These are phyloP conservation scores for Cotesia vestalis DNA, from an alignment of 1,140 invertebrate genomes.

Conservation along the genomic window DNA sequence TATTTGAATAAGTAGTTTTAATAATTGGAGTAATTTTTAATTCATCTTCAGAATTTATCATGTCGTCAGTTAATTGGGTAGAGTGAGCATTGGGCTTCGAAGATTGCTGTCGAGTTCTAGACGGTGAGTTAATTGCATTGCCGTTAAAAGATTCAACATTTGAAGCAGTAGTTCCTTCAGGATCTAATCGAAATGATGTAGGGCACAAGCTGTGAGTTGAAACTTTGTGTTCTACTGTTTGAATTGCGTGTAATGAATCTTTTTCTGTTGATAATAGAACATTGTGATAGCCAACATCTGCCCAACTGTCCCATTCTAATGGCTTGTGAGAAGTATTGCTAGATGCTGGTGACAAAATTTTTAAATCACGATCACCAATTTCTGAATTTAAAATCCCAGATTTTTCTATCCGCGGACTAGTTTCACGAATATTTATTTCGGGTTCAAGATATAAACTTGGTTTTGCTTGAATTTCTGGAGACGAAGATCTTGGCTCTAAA, in stretches of 20 bases:
- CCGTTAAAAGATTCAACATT: constrained; percentile 26
- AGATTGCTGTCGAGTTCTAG: background rate
- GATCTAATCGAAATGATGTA: constrained; percentile 27
- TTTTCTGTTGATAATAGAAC: constrained; percentile 56
- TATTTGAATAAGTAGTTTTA: constrained; percentile 50
- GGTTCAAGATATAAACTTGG: background rate
- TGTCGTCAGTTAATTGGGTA: constrained; percentile 49
- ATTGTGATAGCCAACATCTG: constrained; percentile 78
- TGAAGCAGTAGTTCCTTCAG: constrained; percentile 22
- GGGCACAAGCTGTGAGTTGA: constrained; percentile 55
- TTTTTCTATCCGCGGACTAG: constrained; percentile 41
- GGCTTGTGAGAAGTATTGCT: constrained; percentile 73
- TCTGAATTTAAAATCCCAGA: constrained; percentile 3
- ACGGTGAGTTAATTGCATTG: constrained; percentile 30
- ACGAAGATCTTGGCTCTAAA: constrained; percentile 19
- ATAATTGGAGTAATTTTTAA: constrained; percentile 63
- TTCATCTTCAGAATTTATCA: constrained; percentile 56
- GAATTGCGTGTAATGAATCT: constrained; percentile 60
- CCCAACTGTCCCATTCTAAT: constrained; percentile 80
- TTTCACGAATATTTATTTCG: constrained; percentile 38
- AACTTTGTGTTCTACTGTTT: constrained; percentile 71
- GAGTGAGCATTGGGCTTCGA: constrained; percentile 56
- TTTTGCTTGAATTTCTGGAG: constrained; percentile 18
- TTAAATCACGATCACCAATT: constrained; percentile 44
- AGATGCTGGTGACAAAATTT: constrained; percentile 69